Base-by-base conservation (phyloP, 2,888 invertebrate species). In the Dromius quadrimaculatus region DNA sequence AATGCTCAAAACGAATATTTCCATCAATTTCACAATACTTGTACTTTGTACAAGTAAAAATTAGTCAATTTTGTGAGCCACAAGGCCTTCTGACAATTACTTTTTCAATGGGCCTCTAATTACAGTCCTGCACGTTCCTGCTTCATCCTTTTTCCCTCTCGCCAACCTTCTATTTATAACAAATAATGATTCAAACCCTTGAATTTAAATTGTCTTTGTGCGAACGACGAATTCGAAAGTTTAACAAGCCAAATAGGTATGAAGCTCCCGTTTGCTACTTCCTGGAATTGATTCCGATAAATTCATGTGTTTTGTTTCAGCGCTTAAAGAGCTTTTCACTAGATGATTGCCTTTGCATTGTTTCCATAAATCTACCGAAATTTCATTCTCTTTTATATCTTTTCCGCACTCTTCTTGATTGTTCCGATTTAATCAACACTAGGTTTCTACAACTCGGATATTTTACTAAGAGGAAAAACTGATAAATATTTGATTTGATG, bases 131-230 rank as follows among this genome's bases (percentile, higher is more conserved):
- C 15, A 38, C 38, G 38, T 1, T 38, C n/a, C 38, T 38, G 38
- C 15, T 5, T 38, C 6, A 38, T 38, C 38, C 38, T 13, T 38
- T 38, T 11, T 38, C 15, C 38, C 15, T 11, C 11, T 2, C 38
- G 38, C 38, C 15, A 38, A 47, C 65, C 54, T 66, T 57, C 47
- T 38, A 66, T 66, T 66, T 66, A 66, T 66, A 38, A 13, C 38
- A 41, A 66, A 66, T 65, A 65, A 65, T 65, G 65, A 65, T 65
- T 34, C 32, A 2, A 20, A 15, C 36, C 59, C 59, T 59, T 36
- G 59, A 59, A 36, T 34, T 36, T 59, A 59, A 59, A 59, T 59
- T 45, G 65, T 65, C 62, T 62, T 38, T 41, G 41, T 43, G 28
- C 32, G 15, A 13, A 41, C 9, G 38, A 62, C 63, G 63, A 63